Evolutionary conservation across 2,888 invertebrate species (phyloP), one percentile per base, ranked within the genome.

Genomic region (Elysia crispata): DNA sequence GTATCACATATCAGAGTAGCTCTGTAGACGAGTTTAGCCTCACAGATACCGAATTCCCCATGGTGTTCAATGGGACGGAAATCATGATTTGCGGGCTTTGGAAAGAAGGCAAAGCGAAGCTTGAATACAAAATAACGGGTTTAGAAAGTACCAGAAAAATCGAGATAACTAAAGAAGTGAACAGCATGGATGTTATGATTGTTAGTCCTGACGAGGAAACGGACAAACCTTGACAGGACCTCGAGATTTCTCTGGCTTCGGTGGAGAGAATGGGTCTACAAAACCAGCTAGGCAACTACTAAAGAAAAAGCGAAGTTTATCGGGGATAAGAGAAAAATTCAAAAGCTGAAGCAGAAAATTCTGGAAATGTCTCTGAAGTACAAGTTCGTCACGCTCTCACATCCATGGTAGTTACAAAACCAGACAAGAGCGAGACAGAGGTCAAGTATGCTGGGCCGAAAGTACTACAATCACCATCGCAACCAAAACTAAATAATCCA

Each of bases 371-470:
- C 89, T 30, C 62, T 88, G 15, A 86, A 88, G 94, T 95, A 95
- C 87, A 94, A 94, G 73, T 95, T 95, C 89, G 95, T 95, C 18
- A 95, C 95, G 0, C 95, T 8, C 92, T 95, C 79, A 95, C 95
- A 5, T 95, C 95, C 0, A 92, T 95, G 86, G 95, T 95, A 30
- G 95, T 95, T 1, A 95, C 95, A 8, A 95, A 95, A 86, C 89
- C 88, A 1, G 85, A 87, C 50, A 83, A 85, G 23, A 82, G 82
- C 18, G 80, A 80, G 15, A 77, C 41, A 6, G 41, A 41, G 11
- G 11, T 41, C 41, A 41, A 41, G 41, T 3, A 41, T 6, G 41
- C 41, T 6, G 11, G 11, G 41, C 11, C 11, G 11, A 11, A 11
- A 6, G 41, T 11, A 6, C 11, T 41, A 41, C 41, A 41, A 6